phyloP scores from a whole-genome alignment of 2,888 invertebrate genomes.

The Drosophila rellima region DNA sequence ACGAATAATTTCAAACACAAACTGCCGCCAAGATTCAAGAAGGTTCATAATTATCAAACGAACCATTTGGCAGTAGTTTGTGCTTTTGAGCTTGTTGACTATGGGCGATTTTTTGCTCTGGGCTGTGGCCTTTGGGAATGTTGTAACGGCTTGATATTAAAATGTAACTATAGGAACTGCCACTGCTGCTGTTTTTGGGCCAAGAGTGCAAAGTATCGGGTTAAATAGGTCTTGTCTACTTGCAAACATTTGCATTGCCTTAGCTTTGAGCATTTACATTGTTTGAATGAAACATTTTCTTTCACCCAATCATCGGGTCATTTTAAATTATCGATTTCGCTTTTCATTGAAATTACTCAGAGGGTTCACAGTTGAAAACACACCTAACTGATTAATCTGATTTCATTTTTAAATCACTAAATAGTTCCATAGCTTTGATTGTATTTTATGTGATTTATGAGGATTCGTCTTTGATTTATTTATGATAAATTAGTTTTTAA shows the following conservation, averaged over 20 bases:
- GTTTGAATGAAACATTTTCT: constrained; percentile 17
- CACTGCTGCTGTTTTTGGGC: constrained; percentile 53
- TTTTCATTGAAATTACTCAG: not conserved
- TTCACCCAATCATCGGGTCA: constrained; percentile 21
- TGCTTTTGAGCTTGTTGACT: constrained; percentile 12
- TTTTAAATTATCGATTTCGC: constrained; percentile 29
- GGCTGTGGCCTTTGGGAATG: constrained; percentile 71
- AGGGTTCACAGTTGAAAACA: constrained; percentile 6
- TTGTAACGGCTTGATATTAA: constrained; percentile 60
- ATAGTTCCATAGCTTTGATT: constrained; percentile 20
- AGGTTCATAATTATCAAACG: constrained; percentile 76
- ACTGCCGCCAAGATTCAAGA: constrained; percentile 77
- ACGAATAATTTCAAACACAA: constrained; percentile 79
- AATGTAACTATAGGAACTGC: constrained; percentile 51
- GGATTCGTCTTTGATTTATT: constrained; percentile 16
- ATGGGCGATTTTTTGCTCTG: constrained; percentile 27
- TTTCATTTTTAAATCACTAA: constrained; percentile 21
- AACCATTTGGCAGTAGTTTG: constrained; percentile 31
- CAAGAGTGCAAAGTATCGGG: constrained; percentile 73
- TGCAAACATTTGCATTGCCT: constrained; percentile 36
- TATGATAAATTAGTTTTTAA: constrained; percentile 54
- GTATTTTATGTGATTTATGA: constrained; percentile 36
- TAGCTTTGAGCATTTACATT: constrained; percentile 28
- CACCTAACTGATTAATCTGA: constrained; percentile 20
- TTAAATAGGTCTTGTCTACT: constrained; percentile 68